Percentiles rank a stretch among this genome's conserved stretches.
Evolutionary conservation across 2,797 vertebrate species (phyloP).

Genomic region (Macroramphosus scolopax): DNA sequence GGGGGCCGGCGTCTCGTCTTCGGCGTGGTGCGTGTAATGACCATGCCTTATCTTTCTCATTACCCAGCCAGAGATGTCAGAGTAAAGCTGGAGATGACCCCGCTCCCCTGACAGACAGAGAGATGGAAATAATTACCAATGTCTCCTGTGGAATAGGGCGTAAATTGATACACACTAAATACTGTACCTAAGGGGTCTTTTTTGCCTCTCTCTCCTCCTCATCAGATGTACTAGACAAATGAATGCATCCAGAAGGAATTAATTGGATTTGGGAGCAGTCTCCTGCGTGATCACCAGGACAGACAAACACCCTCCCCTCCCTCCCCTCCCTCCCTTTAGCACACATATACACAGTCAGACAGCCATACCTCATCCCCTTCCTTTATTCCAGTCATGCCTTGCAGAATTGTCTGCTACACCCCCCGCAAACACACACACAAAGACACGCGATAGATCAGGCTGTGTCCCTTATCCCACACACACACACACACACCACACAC

Average conservation of each 20-base stretch:
- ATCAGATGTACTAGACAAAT: constrained; percentile 71
- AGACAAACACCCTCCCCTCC: constrained; percentile 55
- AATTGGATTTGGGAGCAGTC: constrained; percentile 79
- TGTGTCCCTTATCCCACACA: constrained; percentile 53
- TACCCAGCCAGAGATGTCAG: constrained; percentile 62
- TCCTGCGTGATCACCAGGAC: constrained; percentile 71
- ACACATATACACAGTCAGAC: constrained; percentile 29
- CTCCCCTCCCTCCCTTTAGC: constrained; percentile 29
- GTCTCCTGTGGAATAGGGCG: constrained; percentile 71
- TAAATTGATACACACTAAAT: constrained; percentile 78
- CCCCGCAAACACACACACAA: constrained; percentile 5
- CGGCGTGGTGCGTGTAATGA: constrained; percentile 58
- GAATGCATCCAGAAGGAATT: constrained; percentile 79
- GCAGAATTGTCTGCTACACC: constrained; percentile 68
- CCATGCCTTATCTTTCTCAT: constrained; percentile 68
- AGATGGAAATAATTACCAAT: constrained; percentile 74
- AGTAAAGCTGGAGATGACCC: constrained; percentile 48
- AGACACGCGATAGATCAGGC: constrained; percentile 42
- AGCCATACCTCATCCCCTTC: constrained; percentile 46
- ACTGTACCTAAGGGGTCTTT: constrained; percentile 65
- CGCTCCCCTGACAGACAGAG: constrained; percentile 53
- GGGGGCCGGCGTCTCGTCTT: constrained; percentile 21
- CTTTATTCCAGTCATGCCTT: constrained; percentile 77
- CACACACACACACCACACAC: constrained; percentile 42
- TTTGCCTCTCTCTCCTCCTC: constrained; percentile 30